Evolutionary conservation across 2,888 invertebrate genomes (phyloP).

Genomic region (Ctena decussata): DNA sequence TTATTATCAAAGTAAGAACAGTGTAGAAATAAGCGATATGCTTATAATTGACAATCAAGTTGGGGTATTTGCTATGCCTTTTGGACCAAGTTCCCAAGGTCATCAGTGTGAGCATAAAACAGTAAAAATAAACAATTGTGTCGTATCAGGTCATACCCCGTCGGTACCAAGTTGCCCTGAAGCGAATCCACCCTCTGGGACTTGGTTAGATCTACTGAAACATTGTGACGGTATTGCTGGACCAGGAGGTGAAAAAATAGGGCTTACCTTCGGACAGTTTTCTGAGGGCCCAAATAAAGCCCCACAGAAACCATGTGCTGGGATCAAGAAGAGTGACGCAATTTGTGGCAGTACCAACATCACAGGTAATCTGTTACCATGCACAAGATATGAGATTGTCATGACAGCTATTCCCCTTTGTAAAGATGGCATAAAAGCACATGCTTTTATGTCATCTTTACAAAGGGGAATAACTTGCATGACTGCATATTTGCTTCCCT

Average conservation of each 20-base stretch:
- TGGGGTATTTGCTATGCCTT: constrained; percentile 72
- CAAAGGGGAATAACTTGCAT: too few relatives aligned
- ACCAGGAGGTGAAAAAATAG: constrained; percentile 47
- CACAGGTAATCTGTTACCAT: constrained; percentile 24
- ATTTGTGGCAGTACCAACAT: constrained; percentile 54
- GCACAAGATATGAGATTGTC: too few relatives aligned
- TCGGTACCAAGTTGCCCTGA: constrained; percentile 65
- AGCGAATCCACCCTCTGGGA: constrained; percentile 37
- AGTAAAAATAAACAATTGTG: constrained; percentile 61
- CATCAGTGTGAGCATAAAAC: constrained; percentile 67
- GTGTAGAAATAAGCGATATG: constrained; percentile 39
- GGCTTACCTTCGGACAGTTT: constrained; percentile 69
- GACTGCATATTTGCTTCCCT: too few relatives aligned
- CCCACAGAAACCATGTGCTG: constrained; percentile 73
- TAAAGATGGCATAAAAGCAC: too few relatives aligned
- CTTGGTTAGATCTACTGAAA: constrained; percentile 46
- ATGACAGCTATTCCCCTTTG: too few relatives aligned
- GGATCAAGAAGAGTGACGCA: constrained; percentile 73
- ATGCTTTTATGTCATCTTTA: too few relatives aligned
- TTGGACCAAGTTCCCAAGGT: constrained; percentile 63
- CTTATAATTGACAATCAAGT: constrained; percentile 74
- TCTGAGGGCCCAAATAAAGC: constrained; percentile 67
- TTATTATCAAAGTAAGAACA: constrained; percentile 51
- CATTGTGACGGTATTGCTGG: constrained; percentile 27
- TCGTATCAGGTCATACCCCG: constrained; percentile 72